Base-by-base conservation (phyloP, 2,888 invertebrate genomes). In the Synanthedon andrenaeformis region DNA sequence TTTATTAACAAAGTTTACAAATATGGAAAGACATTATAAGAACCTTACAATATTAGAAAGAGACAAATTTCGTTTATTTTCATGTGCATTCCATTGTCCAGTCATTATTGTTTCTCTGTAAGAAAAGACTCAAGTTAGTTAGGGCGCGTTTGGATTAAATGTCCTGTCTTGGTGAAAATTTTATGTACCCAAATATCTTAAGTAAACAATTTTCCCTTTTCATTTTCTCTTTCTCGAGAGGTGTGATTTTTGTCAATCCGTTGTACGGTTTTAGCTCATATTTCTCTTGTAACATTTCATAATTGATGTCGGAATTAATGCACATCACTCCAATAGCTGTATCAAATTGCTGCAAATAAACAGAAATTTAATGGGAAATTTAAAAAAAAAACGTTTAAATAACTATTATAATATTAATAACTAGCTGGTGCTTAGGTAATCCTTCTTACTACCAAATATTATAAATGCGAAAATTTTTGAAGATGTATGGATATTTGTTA, bases 281-380 rank as follows among this genome's bases (percentile, higher is more conserved):
- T 3, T 65, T 63, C 1, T 56, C 76, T 59, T 89, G 89, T 4
- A 93, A 75, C 12, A 82, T 69, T 1, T 87, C 76, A 57, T 89
- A 89, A 65, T 92, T 89, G 8, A 92, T 79, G 0, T 76, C 79
- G 1, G 84, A 76, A 62, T 89, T 92, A 3, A 92, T 65, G 58
- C 89, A 89, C 79, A 92, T 83, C 0, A 91, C 88, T 0, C 90
- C 91, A 0, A 89, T 86, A 0, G 90, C 88, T 19, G 64, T 66
- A 3, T 83, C 85, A 19, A 79, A 72, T 41, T 64, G 59, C 74
- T 74, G 58, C 53, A 55, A 52, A 55, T 23, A 52, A 51, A 23
- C 14, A 19, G 13, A 53, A 48, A n/a, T 49, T 4, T 45, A 14
- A 17, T 28, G 14, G 52, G 2, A 48, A 13, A 49, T 42, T 17